Evolutionary conservation across 2,113 vertebrate species (phyloP).

Genomic region (Sminthopsis crassicaudata): DNA sequence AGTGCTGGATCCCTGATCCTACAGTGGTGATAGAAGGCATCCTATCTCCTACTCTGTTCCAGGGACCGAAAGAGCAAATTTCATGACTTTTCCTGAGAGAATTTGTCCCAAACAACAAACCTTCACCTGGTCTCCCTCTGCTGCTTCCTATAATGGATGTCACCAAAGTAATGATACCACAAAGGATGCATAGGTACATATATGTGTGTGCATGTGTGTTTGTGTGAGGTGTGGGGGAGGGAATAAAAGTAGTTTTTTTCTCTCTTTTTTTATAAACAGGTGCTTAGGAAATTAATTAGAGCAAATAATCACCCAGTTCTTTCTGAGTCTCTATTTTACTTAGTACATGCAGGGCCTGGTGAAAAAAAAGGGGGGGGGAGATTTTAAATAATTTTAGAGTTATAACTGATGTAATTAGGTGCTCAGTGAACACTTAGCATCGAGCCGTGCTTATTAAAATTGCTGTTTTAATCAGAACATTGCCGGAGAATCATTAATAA

Average conservation of each 20-base stretch:
- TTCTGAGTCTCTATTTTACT: slow-evolving; percentile 70
- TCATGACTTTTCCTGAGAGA: background rate
- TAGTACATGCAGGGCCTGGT: slow-evolving; percentile 63
- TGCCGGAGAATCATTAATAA: slow-evolving; percentile 85
- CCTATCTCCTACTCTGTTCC: background rate
- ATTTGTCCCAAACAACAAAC: background rate
- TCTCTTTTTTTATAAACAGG: slow-evolving; percentile 37
- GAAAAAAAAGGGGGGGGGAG: slow-evolving; percentile 53
- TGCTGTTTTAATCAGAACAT: slow-evolving; percentile 84
- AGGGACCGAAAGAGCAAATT: background rate
- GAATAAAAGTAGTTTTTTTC: slow-evolving; percentile 37
- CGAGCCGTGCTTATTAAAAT: slow-evolving; percentile 84
- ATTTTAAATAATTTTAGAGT: slow-evolving; percentile 81
- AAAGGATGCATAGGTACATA: background rate
- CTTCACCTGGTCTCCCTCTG: background rate
- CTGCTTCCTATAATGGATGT: background rate
- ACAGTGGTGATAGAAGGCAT: background rate
- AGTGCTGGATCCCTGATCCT: background rate
- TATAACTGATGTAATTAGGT: slow-evolving; percentile 84
- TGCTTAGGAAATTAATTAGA: slow-evolving; percentile 83
- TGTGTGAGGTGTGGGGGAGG: background rate
- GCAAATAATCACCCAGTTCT: slow-evolving; percentile 79
- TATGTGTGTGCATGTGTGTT: background rate
- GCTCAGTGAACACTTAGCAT: slow-evolving; percentile 82
- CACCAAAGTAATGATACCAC: background rate